Evolutionary conservation across 2,797 vertebrate species (phyloP).

Genomic region (Triplophysa bombifrons): DNA sequence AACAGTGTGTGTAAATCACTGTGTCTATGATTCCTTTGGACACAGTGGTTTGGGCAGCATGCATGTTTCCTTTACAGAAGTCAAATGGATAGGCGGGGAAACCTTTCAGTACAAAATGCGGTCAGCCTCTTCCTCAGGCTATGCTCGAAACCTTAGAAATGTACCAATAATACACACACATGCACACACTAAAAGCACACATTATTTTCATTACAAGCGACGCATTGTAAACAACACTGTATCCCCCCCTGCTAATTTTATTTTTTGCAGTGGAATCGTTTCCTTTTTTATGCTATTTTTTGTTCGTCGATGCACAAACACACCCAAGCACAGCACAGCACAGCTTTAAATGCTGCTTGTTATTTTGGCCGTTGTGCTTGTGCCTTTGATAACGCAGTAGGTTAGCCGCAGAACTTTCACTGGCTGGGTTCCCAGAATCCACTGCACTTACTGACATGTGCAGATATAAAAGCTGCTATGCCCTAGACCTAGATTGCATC

Average conservation of each 20-base stretch:
- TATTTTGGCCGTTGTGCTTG: conserved; percentile 43
- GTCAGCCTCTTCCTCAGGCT: conserved; percentile 46
- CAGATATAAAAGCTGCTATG: conserved; percentile 47
- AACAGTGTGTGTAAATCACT: conserved; percentile 5
- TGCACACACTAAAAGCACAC: conserved; percentile 12
- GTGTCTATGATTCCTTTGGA: conserved; percentile 33
- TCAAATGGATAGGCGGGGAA: conserved; percentile 37
- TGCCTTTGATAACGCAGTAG: conserved; percentile 31
- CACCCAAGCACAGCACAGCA: conserved; percentile 18
- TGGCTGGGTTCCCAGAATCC: conserved; percentile 50
- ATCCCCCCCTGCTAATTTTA: neutral
- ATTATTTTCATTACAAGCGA: conserved; percentile 5
- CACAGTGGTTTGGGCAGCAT: conserved; percentile 26
- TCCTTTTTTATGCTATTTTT: conserved; percentile 1
- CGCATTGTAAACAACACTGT: neutral
- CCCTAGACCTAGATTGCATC: conserved; percentile 41
- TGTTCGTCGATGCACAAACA: neutral
- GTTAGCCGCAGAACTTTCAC: conserved; percentile 45
- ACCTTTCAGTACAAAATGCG: conserved; percentile 45
- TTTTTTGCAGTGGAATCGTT: neutral
- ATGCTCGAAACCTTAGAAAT: conserved; percentile 35
- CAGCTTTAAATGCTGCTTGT: conserved; percentile 34
- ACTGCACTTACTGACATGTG: conserved; percentile 54
- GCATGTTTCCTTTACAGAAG: conserved; percentile 40
- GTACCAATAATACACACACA: neutral